These are phyloP conservation scores for Masnerella sp. DNA, from an alignment of 2,888 invertebrate species.

Conservation along the genomic window DNA sequence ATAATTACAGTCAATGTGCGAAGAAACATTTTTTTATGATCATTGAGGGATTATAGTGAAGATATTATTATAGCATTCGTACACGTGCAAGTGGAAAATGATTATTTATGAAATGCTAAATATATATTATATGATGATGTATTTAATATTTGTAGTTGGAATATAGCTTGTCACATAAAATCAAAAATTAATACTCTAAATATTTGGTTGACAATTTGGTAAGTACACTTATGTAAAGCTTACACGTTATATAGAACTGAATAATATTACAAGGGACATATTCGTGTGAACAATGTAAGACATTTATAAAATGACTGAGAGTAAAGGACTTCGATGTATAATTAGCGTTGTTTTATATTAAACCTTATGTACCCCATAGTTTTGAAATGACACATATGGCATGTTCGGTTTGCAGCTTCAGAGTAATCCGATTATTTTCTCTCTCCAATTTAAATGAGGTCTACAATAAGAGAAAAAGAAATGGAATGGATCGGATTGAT, in stretches of 20 bases:
- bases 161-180: constrained; percentile 22
- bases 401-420: no score
- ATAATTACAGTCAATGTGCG: constrained; percentile 8
- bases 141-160: constrained; percentile 28
- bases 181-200: constrained; percentile 16
- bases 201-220: constrained; percentile 4
- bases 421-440: no score
- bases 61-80: constrained; percentile 16
- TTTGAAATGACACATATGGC: no score
- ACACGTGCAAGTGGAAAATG: constrained; percentile 18
- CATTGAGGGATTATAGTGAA: constrained; percentile 8
- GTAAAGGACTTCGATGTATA: constrained; percentile 43
- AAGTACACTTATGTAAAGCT: constrained; percentile 15
- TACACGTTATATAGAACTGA: constrained; percentile 13
- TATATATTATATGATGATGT: constrained; percentile 22
- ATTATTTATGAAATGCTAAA: constrained; percentile 22
- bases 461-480: no score
- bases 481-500: no score
- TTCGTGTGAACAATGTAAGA: constrained; percentile 34
- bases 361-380: no score
- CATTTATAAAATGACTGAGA: constrained; percentile 46
- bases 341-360: no score
- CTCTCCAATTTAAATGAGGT: no score
- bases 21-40: constrained; percentile 1
- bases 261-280: constrained; percentile 26